A percentile compares a stretch with the other conserved stretches of the same genome.
phyloP scores from a whole-genome alignment of 1,140 invertebrate genomes.

The Aphis gossypii region DNA sequence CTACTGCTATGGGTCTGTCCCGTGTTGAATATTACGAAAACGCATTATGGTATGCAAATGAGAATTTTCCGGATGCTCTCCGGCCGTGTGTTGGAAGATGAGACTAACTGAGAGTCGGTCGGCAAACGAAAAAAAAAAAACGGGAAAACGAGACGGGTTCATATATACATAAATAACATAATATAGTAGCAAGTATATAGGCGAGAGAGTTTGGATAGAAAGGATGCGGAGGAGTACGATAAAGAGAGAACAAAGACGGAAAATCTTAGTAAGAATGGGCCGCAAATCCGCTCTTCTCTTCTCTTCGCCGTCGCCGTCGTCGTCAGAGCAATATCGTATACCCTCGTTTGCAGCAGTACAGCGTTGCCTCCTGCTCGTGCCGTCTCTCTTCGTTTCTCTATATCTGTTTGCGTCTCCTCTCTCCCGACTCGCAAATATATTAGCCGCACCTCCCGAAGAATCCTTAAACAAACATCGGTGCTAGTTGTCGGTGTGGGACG shows the following conservation, averaged over 20 bases:
- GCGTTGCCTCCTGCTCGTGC: not conserved
- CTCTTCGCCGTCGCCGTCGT: not conserved
- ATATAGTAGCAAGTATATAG: not conserved
- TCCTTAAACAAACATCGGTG: slow-evolving; percentile 41
- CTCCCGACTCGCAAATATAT: not conserved
- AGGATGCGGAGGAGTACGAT: not conserved
- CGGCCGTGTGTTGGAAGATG: not conserved
- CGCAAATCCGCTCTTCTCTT: not conserved
- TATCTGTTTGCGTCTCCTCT: not conserved
- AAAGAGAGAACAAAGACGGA: not conserved
- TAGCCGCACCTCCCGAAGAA: not conserved
- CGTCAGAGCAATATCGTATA: not conserved
- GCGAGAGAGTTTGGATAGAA: not conserved
- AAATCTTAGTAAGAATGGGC: slow-evolving; percentile 27
- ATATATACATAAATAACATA: not conserved
- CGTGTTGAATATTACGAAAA: slow-evolving; percentile 48
- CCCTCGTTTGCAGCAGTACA: not conserved
- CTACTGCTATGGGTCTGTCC: not conserved
- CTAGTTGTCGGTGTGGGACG: not conserved
- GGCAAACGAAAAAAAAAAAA: not conserved
- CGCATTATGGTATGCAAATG: slow-evolving; percentile 57
- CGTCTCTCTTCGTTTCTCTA: not conserved
- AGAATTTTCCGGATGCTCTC: slow-evolving; percentile 40
- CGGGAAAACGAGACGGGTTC: not conserved
- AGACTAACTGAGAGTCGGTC: not conserved